Evolutionary conservation across 1,140 invertebrate genomes (phyloP), one percentile per base, ranked within the genome.

Genomic region (Caenorhabditis inopinata): DNA sequence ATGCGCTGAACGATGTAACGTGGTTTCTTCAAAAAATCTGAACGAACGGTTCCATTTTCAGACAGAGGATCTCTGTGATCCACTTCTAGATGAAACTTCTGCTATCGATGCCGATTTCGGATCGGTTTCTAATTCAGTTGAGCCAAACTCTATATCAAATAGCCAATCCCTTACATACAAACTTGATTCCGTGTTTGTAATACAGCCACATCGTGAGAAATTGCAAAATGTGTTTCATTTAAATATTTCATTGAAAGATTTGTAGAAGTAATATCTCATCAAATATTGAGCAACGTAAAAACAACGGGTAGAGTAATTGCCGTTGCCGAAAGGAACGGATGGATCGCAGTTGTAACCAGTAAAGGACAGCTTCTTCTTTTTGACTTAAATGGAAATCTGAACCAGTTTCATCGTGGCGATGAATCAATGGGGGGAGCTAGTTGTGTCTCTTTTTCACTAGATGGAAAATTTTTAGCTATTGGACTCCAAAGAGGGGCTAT

Each of bases 361-460:
- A 75, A 51, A 48, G 74, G 74, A 47, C 47, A 48, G 32, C 14
- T 75, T 14, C 45, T 48, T 35, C 16, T 75, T 9, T 75, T 75
- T 18, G 47, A 75, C 23, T 32, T 47, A 48, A 51, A 75, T n/a
- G 74, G 74, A 9, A 75, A 51, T 29, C 45, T 75, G 6, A 51
- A 75, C 11, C 74, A 75, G 23, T 48, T 75, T 16, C 47, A 47
- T 35, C 45, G 45, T 18, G 74, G 47, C 4, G 45, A 47, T 47
- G 74, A 47, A 11, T 18, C 51, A 23, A 46, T 46, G 46, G 77
- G 53, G 1, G 47, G 46, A 23, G 77, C 77, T 2, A 46, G 46
- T 25, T 76, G 74, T 51, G 49, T 76, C 18, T 35, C 74, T 4
- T 81, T 81, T 51, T 81, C 80, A 12, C n/a, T 45, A 6, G 76